Base-by-base conservation (phyloP, 2,888 invertebrate genomes). In the Lasioglossum pauxillum region DNA sequence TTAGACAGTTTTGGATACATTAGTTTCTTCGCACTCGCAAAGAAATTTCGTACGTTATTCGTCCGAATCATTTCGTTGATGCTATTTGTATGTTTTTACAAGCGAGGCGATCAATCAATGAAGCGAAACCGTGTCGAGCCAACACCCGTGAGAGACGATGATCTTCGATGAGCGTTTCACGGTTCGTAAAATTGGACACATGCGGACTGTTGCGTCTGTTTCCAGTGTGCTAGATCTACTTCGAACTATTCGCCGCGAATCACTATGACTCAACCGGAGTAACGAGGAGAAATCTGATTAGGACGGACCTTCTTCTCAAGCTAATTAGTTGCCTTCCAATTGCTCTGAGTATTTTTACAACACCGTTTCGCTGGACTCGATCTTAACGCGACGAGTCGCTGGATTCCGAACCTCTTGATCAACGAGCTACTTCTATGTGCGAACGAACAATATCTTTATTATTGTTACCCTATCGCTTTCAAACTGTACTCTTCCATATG, bases 41-140 rank as follows among this genome's bases (percentile, higher is more conserved):
- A 41, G 64, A 73, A 82, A 76, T 79, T 72, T 73, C 77, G 23
- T 64, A 49, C 46, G 73, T 88, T 75, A 86, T 82, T 69, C 64
- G 60, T 31, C 57, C 31, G 60, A 78, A 74, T 83, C 46, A 79
- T 82, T 73, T 57, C 44, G 53, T 35, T 67, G 83, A 83, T 76
- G 75, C 67, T 49, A 44, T 69, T 77, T 77, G 84, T 77, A 60
- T 69, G 75, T 80, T 84, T 86, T 84, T 84, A 71, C 73, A 5
- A n/a, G 5, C 19, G 44, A 14, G 74, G 64, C 67, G 27, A 84
- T 89, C 83, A 74, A 89, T 89, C 83, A 83, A 19, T 23, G 8
- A 53, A 23, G 23, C 23, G 16, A 57, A 74, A 73, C 35, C 38
- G 27, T 41, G 53, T 27, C 19, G 49, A 53, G n/a, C 35, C n/a